phyloP scores from a whole-genome alignment of 1,140 invertebrate genomes.

The Bombus waltoni region DNA sequence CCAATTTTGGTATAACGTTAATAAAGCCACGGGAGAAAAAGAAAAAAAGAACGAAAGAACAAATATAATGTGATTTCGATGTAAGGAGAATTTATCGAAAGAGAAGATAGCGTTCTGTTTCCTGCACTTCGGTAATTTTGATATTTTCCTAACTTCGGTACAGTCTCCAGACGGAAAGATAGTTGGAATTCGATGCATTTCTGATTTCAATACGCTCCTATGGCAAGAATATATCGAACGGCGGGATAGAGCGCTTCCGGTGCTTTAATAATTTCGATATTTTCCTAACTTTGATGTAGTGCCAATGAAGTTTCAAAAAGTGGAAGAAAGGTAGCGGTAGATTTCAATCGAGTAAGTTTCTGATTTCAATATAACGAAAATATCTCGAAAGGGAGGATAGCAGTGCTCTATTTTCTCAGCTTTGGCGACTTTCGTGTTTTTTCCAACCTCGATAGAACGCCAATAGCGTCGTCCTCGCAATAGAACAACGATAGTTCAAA shows the following conservation, averaged over 20 bases:
- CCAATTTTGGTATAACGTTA: not conserved
- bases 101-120: not conserved
- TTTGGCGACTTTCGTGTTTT: no score
- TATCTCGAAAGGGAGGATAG: not conserved
- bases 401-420: not conserved
- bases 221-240: not conserved
- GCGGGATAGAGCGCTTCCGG: not conserved
- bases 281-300: not conserved
- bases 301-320: not conserved
- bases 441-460: no score
- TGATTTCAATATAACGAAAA: not conserved
- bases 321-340: not conserved
- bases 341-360: not conserved
- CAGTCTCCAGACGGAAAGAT: not conserved
- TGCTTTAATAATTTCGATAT: not conserved
- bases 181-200: not conserved
- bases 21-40: not conserved
- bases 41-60: not conserved
- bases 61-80: not conserved
- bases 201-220: not conserved
- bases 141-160: not conserved
- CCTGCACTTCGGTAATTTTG: not conserved
- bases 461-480: no score
- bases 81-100: not conserved
- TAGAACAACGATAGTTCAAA: no score